phyloP scores from a whole-genome alignment of 2,888 invertebrate genomes.

The Epistrophe eligans region DNA sequence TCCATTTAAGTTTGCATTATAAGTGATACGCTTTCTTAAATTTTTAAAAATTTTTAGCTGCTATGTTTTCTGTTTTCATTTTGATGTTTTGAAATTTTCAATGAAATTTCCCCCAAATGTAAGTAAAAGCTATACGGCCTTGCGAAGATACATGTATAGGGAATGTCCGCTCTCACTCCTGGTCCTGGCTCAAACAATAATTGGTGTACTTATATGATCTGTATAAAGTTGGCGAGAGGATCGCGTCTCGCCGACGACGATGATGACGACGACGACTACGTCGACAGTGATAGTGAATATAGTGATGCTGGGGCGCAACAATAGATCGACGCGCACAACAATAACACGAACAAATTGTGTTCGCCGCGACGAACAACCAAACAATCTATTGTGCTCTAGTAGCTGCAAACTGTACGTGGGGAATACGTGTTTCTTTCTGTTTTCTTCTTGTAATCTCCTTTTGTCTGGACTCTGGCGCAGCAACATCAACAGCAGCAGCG shows the following conservation, averaged over 20 bases:
- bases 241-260: slow-evolving; percentile 20
- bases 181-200: slow-evolving; percentile 40
- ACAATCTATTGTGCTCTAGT: slow-evolving; percentile 64
- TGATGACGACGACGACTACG: neutral
- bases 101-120: neutral
- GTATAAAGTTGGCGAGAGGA: slow-evolving; percentile 50
- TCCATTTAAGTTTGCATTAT: no score
- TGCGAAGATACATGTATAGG: slow-evolving; percentile 12
- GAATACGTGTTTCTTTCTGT: slow-evolving; percentile 73
- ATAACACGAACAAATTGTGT: slow-evolving; percentile 72
- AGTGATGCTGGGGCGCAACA: slow-evolving; percentile 49
- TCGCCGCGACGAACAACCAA: slow-evolving; percentile 68
- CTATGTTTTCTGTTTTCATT: no score
- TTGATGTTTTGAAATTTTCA: no score
- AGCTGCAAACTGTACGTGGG: slow-evolving; percentile 67
- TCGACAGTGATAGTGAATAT: slow-evolving; percentile 37
- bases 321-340: slow-evolving; percentile 72
- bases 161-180: slow-evolving; percentile 11
- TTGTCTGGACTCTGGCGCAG: slow-evolving; percentile 43
- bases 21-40: no score
- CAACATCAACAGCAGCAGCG: neutral
- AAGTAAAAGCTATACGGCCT: neutral
- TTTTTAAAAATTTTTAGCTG: no score
- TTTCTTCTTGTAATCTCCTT: slow-evolving; percentile 71
- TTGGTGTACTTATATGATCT: slow-evolving; percentile 69